These are phyloP conservation scores for Formica aserva DNA, from an alignment of 2,888 invertebrate genomes.

Conservation along the genomic window DNA sequence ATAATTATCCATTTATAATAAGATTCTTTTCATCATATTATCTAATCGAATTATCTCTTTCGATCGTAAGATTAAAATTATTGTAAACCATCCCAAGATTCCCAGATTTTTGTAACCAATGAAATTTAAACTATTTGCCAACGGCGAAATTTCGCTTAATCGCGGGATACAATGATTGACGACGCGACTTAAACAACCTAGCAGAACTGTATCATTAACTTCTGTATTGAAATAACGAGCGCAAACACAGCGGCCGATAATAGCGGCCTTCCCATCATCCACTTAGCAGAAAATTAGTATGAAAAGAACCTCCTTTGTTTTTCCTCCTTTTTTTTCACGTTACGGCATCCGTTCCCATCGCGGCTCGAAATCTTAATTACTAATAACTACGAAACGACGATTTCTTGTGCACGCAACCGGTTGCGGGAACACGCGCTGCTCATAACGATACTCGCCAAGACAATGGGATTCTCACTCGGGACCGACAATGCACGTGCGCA, in stretches of 20 bases:
- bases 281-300: slow-evolving; percentile 47
- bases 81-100: neutral
- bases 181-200: slow-evolving; percentile 12
- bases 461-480: slow-evolving; percentile 58
- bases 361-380: slow-evolving; percentile 50
- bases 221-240: slow-evolving; percentile 47
- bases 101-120: neutral
- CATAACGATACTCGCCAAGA: slow-evolving; percentile 32
- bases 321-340: slow-evolving; percentile 4
- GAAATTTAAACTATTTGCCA: slow-evolving; percentile 21
- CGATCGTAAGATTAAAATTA: neutral
- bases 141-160: neutral
- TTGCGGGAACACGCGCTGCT: slow-evolving; percentile 48
- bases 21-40: neutral
- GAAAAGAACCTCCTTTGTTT: slow-evolving; percentile 49
- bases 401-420: slow-evolving; percentile 54
- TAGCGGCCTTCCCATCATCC: slow-evolving; percentile 50
- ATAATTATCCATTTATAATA: neutral
- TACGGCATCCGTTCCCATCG: slow-evolving; percentile 66
- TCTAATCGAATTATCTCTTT: neutral
- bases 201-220: slow-evolving; percentile 47
- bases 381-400: slow-evolving; percentile 51
- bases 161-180: slow-evolving; percentile 32
- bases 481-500: slow-evolving; percentile 46
- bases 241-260: slow-evolving; percentile 37